phyloP scores from a whole-genome alignment of 2,888 invertebrate species.

The Drosophila stalkeri region DNA sequence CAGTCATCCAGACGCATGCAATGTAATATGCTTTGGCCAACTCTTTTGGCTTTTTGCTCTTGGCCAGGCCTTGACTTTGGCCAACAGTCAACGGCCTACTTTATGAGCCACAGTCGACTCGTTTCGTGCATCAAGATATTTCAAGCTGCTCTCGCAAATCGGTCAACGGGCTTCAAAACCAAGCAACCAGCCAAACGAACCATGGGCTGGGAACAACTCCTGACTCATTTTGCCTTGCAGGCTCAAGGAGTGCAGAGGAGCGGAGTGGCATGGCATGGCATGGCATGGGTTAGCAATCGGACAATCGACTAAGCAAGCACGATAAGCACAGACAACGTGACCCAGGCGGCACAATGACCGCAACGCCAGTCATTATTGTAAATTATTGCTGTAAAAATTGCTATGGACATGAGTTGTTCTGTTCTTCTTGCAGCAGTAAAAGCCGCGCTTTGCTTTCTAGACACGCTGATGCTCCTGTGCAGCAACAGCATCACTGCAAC shows the following conservation, averaged over 20 bases:
- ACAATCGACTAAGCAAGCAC: slow-evolving; percentile 35
- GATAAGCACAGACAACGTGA: slow-evolving; percentile 68
- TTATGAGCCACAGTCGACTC: slow-evolving; percentile 66
- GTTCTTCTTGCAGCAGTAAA: slow-evolving; percentile 45
- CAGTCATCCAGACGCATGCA: slow-evolving; percentile 58
- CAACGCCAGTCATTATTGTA: slow-evolving; percentile 71
- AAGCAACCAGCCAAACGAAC: slow-evolving; percentile 14
- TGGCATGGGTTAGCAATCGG: slow-evolving; percentile 17
- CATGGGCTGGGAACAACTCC: slow-evolving; percentile 25
- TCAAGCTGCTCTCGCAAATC: slow-evolving; percentile 68
- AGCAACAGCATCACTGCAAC: slow-evolving; percentile 33
- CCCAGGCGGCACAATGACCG: slow-evolving; percentile 79
- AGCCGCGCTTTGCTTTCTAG: slow-evolving; percentile 64
- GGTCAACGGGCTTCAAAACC: slow-evolving; percentile 65
- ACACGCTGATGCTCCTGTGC: slow-evolving; percentile 36
- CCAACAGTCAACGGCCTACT: slow-evolving; percentile 81
- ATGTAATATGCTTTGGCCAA: slow-evolving; percentile 76
- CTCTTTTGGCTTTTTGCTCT: slow-evolving; percentile 37
- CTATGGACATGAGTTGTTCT: slow-evolving; percentile 40
- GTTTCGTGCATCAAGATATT: slow-evolving; percentile 78
- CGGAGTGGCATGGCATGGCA: not conserved
- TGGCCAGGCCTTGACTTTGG: slow-evolving; percentile 79
- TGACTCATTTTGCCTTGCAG: slow-evolving; percentile 43
- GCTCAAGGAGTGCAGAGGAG: not conserved
- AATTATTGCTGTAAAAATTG: slow-evolving; percentile 79